These are phyloP conservation scores for Mastacembelus armatus DNA, from an alignment of 2,797 vertebrate genomes.

Conservation along the genomic window DNA sequence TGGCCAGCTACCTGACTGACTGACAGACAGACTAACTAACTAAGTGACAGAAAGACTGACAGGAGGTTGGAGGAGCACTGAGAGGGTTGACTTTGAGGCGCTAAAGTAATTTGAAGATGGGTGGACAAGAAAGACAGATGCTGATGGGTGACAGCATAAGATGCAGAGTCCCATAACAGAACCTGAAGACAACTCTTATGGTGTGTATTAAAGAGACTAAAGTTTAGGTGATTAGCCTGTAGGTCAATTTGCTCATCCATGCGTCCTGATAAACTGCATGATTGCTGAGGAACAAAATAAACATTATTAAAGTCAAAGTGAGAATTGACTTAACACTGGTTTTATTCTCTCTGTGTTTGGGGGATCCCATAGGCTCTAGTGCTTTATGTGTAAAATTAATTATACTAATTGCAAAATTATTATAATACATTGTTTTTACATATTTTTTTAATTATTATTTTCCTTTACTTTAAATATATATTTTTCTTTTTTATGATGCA, in stretches of 20 bases:
- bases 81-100: slow-evolving; percentile 40
- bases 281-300: not conserved
- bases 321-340: too few species aligned
- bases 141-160: slow-evolving; percentile 45
- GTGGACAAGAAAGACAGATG: slow-evolving; percentile 42
- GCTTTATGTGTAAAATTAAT: too few species aligned
- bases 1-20: slow-evolving; percentile 41
- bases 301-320: not conserved
- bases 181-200: slow-evolving; percentile 15
- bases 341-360: too few species aligned
- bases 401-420: too few species aligned
- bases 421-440: too few species aligned
- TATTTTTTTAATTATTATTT: too few species aligned
- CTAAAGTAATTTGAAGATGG: slow-evolving; percentile 62
- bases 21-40: slow-evolving; percentile 53
- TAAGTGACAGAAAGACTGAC: slow-evolving; percentile 70
- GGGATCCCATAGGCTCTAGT: too few species aligned
- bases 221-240: slow-evolving; percentile 1
- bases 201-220: not conserved
- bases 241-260: not conserved
- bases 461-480: too few species aligned
- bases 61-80: slow-evolving; percentile 48
- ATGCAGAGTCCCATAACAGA: slow-evolving; percentile 14
- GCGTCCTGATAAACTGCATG: not conserved
- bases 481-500: too few species aligned